These are phyloP conservation scores for Baronia brevicornis DNA, from an alignment of 2,888 invertebrate genomes.

Conservation along the genomic window DNA sequence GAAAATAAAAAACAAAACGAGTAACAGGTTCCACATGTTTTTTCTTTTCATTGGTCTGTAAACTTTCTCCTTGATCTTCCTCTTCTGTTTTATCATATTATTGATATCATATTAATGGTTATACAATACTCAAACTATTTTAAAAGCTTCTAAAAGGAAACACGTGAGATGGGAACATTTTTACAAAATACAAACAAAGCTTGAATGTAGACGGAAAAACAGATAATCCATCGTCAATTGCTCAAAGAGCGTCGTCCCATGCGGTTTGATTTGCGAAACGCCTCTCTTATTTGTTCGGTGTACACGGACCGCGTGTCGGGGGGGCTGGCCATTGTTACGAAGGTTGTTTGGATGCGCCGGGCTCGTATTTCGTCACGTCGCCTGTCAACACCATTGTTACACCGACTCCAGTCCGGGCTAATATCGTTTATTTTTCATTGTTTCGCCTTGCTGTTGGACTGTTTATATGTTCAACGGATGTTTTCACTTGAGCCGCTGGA, in stretches of 20 bases:
- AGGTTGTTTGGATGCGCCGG: conserved; percentile 22
- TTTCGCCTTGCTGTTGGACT: conserved; percentile 27
- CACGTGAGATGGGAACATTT: too few relatives aligned
- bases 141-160: too few relatives aligned
- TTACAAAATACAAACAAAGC: background rate
- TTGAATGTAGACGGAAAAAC: background rate
- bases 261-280: background rate
- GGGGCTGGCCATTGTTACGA: conserved; percentile 5
- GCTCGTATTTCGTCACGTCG: conserved; percentile 46
- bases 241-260: background rate
- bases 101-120: too few relatives aligned
- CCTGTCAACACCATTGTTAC: conserved; percentile 42
- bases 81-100: too few relatives aligned
- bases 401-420: conserved; percentile 30
- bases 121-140: too few relatives aligned
- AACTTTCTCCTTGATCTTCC: too few relatives aligned
- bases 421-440: conserved; percentile 23
- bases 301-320: conserved; percentile 1
- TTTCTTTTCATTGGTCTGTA: too few relatives aligned
- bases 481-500: conserved; percentile 5
- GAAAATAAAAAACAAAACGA: too few relatives aligned
- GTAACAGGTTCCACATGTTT: too few relatives aligned
- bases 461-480: conserved; percentile 16
- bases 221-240: background rate
- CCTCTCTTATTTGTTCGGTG: conserved; percentile 1